Percentiles rank a stretch among this genome's conserved stretches.
Evolutionary conservation across 1,140 invertebrate genomes (phyloP).

Genomic region (Drosophila mayri): DNA sequence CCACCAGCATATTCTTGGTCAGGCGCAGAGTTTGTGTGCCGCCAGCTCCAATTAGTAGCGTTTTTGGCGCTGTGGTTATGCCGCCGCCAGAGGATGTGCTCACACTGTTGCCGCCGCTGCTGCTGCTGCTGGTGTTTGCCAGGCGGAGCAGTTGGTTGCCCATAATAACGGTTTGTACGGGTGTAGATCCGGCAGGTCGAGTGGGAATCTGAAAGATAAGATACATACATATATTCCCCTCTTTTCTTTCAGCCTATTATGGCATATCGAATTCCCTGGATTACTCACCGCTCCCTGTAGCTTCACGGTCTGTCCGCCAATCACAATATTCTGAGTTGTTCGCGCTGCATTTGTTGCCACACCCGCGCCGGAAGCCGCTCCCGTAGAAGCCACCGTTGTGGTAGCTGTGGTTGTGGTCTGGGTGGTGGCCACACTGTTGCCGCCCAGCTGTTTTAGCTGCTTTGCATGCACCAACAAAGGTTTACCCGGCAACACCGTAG

Average conservation of each 20-base stretch:
- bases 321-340: conserved; percentile 76
- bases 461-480: conserved; percentile 77
- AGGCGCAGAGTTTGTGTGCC: conserved; percentile 69
- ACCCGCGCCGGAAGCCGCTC: neutral
- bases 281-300: conserved; percentile 70
- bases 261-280: neutral
- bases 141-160: conserved; percentile 84
- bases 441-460: conserved; percentile 55
- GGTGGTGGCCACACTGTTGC: conserved; percentile 20
- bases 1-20: conserved; percentile 68
- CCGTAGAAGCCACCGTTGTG: conserved; percentile 24
- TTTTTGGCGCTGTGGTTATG: conserved; percentile 62
- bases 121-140: conserved; percentile 59
- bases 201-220: conserved; percentile 36
- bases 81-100: conserved; percentile 34
- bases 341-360: conserved; percentile 14
- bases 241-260: no score
- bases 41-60: conserved; percentile 67
- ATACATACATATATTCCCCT: no score
- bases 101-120: conserved; percentile 21
- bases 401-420: conserved; percentile 21
- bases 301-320: conserved; percentile 82
- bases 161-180: conserved; percentile 84
- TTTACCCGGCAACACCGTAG: conserved; percentile 86
- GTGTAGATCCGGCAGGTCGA: conserved; percentile 28